Conservation (phyloP, 37 sponge, comb jelly and placozoan species). For the Eunapius fragilis region DNA sequence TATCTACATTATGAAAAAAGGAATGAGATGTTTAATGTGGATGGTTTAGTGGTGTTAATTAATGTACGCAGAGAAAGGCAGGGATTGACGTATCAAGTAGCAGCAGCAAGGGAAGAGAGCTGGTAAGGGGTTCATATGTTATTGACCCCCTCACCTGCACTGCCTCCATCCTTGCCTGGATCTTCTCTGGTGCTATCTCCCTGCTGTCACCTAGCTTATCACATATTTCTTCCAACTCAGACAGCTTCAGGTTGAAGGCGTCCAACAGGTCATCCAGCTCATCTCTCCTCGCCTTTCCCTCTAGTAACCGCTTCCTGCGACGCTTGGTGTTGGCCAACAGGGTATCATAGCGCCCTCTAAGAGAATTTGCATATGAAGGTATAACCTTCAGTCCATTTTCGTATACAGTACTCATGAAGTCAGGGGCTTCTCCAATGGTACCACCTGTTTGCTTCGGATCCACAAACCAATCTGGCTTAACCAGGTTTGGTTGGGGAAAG, state of each 20-base stretch:
- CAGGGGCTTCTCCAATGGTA: conserved; percentile 2
- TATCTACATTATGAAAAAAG: too few relatives aligned
- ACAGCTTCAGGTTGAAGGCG: conserved; percentile 6
- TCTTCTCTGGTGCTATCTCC: conserved; percentile 37
- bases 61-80: too few relatives aligned
- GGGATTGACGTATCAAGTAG: background rate
- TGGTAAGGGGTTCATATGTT: background rate
- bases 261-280: conserved; percentile 41
- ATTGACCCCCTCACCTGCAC: conserved; percentile 15
- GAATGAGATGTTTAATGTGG: too few relatives aligned
- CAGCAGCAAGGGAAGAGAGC: background rate
- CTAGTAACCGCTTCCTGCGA: conserved; percentile 25
- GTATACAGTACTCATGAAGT: conserved; percentile 22
- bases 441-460: conserved; percentile 17
- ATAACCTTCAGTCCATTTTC: conserved; percentile 56
- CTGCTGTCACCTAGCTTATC: conserved; percentile 28
- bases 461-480: conserved; percentile 20
- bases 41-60: too few relatives aligned
- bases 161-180: conserved; percentile 48
- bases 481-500: background rate
- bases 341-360: conserved; percentile 48
- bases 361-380: conserved; percentile 4
- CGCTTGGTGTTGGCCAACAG: conserved; percentile 13
- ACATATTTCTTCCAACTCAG: conserved; percentile 46
- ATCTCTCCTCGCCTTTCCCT: conserved; percentile 32